Percentiles rank a stretch among this genome's conserved stretches.
phyloP scores from a whole-genome alignment of 2,888 invertebrate species.

The Hypercompe scribonia region DNA sequence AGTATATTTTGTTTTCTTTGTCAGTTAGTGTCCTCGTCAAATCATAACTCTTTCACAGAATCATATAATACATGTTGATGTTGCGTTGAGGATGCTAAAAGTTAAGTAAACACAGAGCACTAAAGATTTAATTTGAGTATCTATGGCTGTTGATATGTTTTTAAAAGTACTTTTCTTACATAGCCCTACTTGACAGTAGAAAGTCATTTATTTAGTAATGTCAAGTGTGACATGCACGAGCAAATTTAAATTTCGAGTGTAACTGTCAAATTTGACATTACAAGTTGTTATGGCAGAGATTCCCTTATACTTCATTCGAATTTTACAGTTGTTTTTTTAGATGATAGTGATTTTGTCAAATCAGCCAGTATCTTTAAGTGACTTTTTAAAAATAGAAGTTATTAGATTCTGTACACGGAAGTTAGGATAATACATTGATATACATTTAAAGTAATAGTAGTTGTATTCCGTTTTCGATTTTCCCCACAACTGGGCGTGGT shows the following conservation, averaged over 20 bases:
- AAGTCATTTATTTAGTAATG: neutral
- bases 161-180: neutral
- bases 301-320: neutral
- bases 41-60: neutral
- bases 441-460: constrained; percentile 18
- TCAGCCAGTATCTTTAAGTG: neutral
- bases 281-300: neutral
- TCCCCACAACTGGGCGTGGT: constrained; percentile 34
- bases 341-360: neutral
- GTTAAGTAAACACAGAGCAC: neutral
- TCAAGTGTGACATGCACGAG: neutral
- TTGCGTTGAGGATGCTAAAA: neutral
- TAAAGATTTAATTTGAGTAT: neutral
- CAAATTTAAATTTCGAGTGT: constrained; percentile 13
- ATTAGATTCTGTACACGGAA: neutral
- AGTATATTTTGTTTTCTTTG: neutral
- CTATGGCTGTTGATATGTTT: neutral
- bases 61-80: neutral
- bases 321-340: neutral
- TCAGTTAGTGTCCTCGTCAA: neutral
- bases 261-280: neutral
- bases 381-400: neutral
- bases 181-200: neutral
- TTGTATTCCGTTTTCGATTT: constrained; percentile 15
- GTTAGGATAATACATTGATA: constrained; percentile 4